Evolutionary conservation across 2,888 invertebrate genomes (phyloP), one percentile per base, ranked within the genome.

Genomic region (Scaptomyza polygonia): DNA sequence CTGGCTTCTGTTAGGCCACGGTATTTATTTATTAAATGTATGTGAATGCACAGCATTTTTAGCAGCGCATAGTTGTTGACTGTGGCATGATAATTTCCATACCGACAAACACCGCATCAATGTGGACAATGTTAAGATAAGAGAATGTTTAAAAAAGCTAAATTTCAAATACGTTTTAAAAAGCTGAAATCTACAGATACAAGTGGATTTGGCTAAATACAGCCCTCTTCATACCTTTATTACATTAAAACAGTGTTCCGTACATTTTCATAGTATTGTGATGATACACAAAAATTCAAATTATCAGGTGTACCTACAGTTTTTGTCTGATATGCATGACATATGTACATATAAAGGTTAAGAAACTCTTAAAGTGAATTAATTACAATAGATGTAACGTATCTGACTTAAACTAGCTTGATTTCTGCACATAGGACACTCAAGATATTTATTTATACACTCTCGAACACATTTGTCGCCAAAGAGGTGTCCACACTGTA

Each of bases 81-180:
- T 55, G 62, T 72, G 83, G 83, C 72, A 84, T 84, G 86, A 85
- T 82, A 84, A 84, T 84, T 74, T 73, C 42, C 47, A 44, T 49
- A 39, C 52, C 55, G 52, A 59, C 66, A 55, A 66, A 47, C 53
- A 77, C 58, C 55, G 76, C 51, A 71, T 76, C 73, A 54, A 72
- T 80, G 52, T 61, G 48, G 48, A 57, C 69, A 82, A 86, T 84
- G 56, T 70, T 53, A 25, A 58, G 52, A 61, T 32, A 62, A n/a
- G 48, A 57, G 72, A 82, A 86, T 84, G 56, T 70, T 53, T 21
- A 58, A 49, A 61, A 29, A 62, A 78, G 58, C 54, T 63, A 48
- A 48, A 67, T 56, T 78, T 75, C 9, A 29, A 21, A 4, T 44
- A 0, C 43, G 16, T 42, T 30, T 8, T 7, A 25, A 30, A 29